phyloP scores from a whole-genome alignment of 2,113 vertebrate genomes.

The Pagrus major region DNA sequence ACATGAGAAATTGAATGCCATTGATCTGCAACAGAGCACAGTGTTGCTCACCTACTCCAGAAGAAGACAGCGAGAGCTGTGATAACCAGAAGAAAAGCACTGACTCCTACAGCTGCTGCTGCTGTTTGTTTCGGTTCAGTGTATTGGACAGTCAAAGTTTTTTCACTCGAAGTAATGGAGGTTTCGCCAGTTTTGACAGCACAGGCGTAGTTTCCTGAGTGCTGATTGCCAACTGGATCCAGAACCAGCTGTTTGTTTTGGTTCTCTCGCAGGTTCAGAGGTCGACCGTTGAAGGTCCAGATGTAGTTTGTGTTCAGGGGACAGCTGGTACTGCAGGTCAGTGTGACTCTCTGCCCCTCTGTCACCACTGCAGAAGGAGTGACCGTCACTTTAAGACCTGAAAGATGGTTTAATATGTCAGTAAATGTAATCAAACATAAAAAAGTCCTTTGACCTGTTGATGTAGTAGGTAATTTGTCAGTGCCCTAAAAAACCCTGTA shows the following conservation, averaged over 20 bases:
- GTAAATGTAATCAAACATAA: too few species aligned
- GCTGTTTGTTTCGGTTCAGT: rapidly evolving
- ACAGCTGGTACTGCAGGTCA: slow-evolving; percentile 3
- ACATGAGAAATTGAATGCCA: neutral
- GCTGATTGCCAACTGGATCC: neutral
- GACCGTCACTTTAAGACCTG: neutral
- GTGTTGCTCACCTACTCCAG: neutral
- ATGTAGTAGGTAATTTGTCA: too few species aligned
- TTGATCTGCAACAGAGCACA: neutral
- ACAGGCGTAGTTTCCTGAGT: neutral
- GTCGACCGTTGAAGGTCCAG: slow-evolving; percentile 14
- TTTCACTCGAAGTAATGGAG: neutral
- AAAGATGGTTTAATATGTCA: neutral
- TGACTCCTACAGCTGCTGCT: neutral
- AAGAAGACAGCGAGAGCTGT: neutral
- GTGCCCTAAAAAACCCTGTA: too few species aligned
- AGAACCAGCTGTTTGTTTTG: slow-evolving; percentile 12
- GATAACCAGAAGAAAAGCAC: neutral
- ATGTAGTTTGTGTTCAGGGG: slow-evolving; percentile 35
- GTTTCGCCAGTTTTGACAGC: neutral
- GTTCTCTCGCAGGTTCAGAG: neutral
- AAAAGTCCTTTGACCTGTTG: too few species aligned
- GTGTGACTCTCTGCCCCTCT: neutral
- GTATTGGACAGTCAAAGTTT: neutral
- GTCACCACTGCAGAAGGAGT: neutral